phyloP scores from a whole-genome alignment of 2,113 vertebrate genomes.

The Megalops atlanticus region DNA sequence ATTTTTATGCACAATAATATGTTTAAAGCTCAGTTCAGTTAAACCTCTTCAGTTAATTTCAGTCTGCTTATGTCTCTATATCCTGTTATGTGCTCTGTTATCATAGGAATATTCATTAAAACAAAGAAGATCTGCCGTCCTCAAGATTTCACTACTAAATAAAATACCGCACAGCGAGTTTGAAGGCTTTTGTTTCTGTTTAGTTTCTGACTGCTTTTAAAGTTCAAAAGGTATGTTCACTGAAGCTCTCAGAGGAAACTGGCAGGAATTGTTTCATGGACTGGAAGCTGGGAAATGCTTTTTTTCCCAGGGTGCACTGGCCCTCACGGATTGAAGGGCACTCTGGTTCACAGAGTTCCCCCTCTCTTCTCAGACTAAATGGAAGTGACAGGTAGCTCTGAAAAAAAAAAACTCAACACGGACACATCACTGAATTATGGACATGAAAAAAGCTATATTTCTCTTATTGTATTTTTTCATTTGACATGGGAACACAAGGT shows the following conservation, averaged over 20 bases:
- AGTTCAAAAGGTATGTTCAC: slow-evolving; percentile 49
- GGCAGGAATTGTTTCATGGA: slow-evolving; percentile 62
- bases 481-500: slow-evolving; percentile 34
- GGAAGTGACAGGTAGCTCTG: slow-evolving; percentile 59
- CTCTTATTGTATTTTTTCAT: slow-evolving; percentile 23
- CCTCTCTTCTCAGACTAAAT: slow-evolving; percentile 53
- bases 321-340: slow-evolving; percentile 57
- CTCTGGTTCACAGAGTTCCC: slow-evolving; percentile 57
- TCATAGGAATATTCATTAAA: too few species aligned
- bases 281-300: slow-evolving; percentile 58
- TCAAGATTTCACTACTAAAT: neutral
- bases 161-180: neutral
- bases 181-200: slow-evolving; percentile 28
- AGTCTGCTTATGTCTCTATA: too few species aligned
- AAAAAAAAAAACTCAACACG: slow-evolving; percentile 46
- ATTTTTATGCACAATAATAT: too few species aligned
- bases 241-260: slow-evolving; percentile 57
- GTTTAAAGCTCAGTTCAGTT: too few species aligned
- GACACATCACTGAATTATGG: slow-evolving; percentile 47
- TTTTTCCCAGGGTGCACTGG: slow-evolving; percentile 57
- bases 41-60: too few species aligned
- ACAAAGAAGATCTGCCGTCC: neutral
- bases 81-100: too few species aligned
- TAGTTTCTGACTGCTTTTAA: slow-evolving; percentile 53
- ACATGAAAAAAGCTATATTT: slow-evolving; percentile 51